Conservation (phyloP, 2,797 vertebrate species). For the Lycodopsis pacificus region DNA sequence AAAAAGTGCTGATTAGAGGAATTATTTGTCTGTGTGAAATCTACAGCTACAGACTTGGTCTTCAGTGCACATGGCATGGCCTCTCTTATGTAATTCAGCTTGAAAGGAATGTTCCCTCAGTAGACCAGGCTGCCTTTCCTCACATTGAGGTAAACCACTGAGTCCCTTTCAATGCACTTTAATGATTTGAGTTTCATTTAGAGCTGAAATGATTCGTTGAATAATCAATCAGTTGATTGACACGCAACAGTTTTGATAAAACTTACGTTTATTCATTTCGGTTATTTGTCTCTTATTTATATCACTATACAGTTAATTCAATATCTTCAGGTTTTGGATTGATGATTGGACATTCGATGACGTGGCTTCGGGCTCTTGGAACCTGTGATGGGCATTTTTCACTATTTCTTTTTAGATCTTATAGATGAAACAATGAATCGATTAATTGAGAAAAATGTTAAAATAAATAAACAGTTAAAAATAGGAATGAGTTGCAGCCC, state of each 20-base stretch:
- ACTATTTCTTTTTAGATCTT: neutral
- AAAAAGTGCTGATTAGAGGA: slow-evolving; percentile 13
- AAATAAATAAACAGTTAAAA: neutral
- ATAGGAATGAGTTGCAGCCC: neutral
- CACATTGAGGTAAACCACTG: slow-evolving; percentile 7
- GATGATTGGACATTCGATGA: neutral
- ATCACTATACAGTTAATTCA: neutral
- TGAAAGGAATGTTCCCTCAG: slow-evolving; percentile 38
- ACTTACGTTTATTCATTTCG: neutral
- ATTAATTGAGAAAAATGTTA: neutral
- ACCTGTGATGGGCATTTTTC: neutral
- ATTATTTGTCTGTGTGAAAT: slow-evolving; percentile 36
- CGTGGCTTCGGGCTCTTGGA: neutral
- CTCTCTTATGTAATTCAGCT: slow-evolving; percentile 35
- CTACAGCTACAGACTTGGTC: slow-evolving; percentile 12
- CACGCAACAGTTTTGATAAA: neutral
- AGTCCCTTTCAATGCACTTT: slow-evolving; percentile 5
- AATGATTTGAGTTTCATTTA: neutral
- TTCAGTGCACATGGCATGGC: slow-evolving; percentile 22
- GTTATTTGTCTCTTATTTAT: neutral
- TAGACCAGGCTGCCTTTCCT: neutral
- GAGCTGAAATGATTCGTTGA: neutral
- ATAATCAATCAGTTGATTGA: neutral
- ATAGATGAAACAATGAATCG: neutral
- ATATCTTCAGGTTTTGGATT: neutral